Conservation (phyloP, 2,888 invertebrate genomes). For the Lobophora halterata region DNA sequence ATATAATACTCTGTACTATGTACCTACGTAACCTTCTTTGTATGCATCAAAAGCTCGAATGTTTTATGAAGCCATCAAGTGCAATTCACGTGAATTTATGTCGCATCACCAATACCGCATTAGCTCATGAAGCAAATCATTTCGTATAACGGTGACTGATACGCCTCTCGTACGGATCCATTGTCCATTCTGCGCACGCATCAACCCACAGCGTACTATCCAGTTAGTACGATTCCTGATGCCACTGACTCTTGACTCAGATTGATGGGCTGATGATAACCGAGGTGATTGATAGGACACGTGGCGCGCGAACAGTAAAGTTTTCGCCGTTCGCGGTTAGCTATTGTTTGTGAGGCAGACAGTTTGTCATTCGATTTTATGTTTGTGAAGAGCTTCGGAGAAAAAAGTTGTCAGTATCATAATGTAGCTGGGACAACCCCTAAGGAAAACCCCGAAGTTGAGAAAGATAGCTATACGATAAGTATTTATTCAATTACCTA, state of each 20-base stretch:
- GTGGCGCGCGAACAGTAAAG: constrained; percentile 11
- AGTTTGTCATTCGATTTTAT: constrained; percentile 2
- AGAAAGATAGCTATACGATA: neutral
- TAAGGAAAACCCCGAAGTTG: constrained; percentile 4
- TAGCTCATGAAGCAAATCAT: constrained; percentile 1
- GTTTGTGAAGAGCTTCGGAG: neutral
- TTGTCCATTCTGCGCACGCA: constrained; percentile 17
- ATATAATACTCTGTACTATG: neutral
- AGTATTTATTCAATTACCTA: constrained; percentile 1
- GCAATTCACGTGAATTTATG: neutral
- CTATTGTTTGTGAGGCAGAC: neutral
- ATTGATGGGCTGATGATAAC: constrained; percentile 13
- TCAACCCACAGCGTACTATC: constrained; percentile 2
- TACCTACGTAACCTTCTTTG: neutral
- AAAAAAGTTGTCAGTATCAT: constrained; percentile 2
- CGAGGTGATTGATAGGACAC: constrained; percentile 14
- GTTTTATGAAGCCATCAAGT: neutral
- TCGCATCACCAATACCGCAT: constrained; percentile 1
- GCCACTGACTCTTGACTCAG: constrained; percentile 14
- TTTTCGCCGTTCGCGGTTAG: constrained; percentile 8
- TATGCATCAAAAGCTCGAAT: too few relatives aligned
- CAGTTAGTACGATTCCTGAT: constrained; percentile 1
- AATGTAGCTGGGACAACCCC: too few relatives aligned
- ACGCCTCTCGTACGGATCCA: constrained; percentile 6
- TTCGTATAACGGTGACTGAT: constrained; percentile 17